Conservation (phyloP, 2,113 vertebrate genomes). For the Lagopus muta region DNA sequence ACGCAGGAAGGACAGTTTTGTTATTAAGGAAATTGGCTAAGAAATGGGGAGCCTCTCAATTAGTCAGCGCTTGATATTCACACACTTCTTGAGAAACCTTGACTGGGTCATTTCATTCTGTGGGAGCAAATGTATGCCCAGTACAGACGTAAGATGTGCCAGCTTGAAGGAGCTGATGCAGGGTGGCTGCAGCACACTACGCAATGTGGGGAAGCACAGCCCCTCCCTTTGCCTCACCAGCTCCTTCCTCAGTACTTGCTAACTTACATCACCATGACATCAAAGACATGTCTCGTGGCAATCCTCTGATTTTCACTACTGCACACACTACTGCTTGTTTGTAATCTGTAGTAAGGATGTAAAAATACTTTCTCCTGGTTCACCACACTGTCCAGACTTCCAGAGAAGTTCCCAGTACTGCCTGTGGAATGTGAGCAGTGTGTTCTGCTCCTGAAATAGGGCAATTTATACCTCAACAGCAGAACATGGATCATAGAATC, state of each 20-base stretch:
- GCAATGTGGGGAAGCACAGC: background rate
- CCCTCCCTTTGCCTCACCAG: background rate
- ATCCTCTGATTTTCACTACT: background rate
- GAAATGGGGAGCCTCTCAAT: background rate
- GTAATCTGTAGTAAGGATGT: background rate
- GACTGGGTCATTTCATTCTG: background rate
- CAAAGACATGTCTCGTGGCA: background rate
- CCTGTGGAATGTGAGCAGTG: background rate
- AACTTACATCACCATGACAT: background rate
- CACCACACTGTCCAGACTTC: background rate
- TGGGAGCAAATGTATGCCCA: background rate
- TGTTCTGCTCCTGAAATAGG: background rate
- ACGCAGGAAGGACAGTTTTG: background rate
- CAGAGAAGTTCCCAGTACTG: background rate
- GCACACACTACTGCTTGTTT: background rate
- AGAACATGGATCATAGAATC: background rate
- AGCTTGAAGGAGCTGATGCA: background rate
- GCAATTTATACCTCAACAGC: background rate
- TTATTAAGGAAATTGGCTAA: constrained; percentile 17
- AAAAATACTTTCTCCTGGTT: background rate
- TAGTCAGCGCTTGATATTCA: background rate
- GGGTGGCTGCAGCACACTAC: background rate
- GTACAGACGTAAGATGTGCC: background rate
- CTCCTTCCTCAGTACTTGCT: background rate
- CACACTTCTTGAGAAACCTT: background rate